These are phyloP conservation scores for Andrena haemorrhoa DNA, from an alignment of 2,888 invertebrate species.

Conservation along the genomic window DNA sequence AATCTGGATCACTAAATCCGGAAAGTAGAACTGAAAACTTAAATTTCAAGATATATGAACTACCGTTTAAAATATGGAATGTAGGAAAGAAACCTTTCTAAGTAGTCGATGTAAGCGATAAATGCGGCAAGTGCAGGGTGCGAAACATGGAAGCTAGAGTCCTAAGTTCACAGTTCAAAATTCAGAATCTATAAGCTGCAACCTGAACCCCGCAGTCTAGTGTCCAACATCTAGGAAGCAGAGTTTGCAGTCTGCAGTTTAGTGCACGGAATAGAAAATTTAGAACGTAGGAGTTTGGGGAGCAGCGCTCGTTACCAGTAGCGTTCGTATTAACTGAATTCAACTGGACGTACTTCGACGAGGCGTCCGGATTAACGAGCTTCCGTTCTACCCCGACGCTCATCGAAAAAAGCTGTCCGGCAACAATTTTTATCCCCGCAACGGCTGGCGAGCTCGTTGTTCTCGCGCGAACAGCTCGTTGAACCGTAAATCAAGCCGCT, in stretches of 20 bases:
- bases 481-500: constrained; percentile 36
- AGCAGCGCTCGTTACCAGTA: background rate
- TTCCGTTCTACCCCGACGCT: background rate
- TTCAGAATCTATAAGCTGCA: too few species aligned
- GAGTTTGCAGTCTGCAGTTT: background rate
- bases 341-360: background rate
- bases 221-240: too few species aligned
- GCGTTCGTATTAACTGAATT: background rate
- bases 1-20: background rate
- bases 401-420: constrained; percentile 1
- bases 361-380: constrained; percentile 19
- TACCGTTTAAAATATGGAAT: too few species aligned
- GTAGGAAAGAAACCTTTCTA: too few species aligned
- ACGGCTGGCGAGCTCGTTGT: constrained; percentile 12
- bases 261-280: background rate
- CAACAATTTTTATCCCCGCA: constrained; percentile 37
- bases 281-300: background rate
- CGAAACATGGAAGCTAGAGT: too few species aligned
- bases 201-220: too few species aligned
- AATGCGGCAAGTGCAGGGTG: too few species aligned
- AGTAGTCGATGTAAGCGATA: too few species aligned
- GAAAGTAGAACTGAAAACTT: background rate
- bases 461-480: constrained; percentile 25
- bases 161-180: too few species aligned
- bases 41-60: background rate